Evolutionary conservation across 1,140 invertebrate species (phyloP).

Genomic region (Wasmannia auropunctata): DNA sequence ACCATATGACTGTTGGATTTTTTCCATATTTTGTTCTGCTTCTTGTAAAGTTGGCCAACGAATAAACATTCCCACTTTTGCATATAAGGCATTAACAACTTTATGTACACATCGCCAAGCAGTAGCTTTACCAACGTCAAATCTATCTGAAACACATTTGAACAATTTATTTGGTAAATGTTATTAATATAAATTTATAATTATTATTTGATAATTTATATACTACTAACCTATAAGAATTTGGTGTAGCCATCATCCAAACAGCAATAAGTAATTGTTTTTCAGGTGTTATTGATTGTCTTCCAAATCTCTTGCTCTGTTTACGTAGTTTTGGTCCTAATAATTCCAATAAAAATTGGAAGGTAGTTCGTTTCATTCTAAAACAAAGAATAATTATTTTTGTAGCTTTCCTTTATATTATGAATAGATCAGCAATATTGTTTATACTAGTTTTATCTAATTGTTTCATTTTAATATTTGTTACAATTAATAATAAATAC

Average conservation of each 20-base stretch:
- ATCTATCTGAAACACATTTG: conserved; percentile 4
- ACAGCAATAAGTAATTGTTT: neutral
- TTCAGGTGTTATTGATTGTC: neutral
- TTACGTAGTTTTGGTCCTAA: neutral
- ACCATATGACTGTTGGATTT: neutral
- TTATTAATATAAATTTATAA: neutral
- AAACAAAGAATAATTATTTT: neutral
- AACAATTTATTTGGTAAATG: neutral
- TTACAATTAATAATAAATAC: too few species aligned
- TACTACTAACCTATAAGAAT: neutral
- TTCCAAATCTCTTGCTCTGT: neutral
- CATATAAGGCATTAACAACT: conserved; percentile 1
- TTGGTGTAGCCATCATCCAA: neutral
- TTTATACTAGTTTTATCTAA: too few species aligned
- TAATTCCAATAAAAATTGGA: neutral
- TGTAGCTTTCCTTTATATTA: too few species aligned
- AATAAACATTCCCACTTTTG: neutral
- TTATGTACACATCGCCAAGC: neutral
- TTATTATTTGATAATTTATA: neutral
- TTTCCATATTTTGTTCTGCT: neutral
- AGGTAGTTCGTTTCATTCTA: conserved; percentile 3
- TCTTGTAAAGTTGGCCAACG: neutral
- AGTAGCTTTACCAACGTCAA: neutral
- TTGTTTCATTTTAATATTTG: too few species aligned
- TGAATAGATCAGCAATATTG: too few species aligned